Percentiles rank a stretch among this genome's conserved stretches.
These are phyloP conservation scores for Cephalopachus bancanus DNA, from an alignment of 2,797 vertebrate genomes.

Conservation along the genomic window DNA sequence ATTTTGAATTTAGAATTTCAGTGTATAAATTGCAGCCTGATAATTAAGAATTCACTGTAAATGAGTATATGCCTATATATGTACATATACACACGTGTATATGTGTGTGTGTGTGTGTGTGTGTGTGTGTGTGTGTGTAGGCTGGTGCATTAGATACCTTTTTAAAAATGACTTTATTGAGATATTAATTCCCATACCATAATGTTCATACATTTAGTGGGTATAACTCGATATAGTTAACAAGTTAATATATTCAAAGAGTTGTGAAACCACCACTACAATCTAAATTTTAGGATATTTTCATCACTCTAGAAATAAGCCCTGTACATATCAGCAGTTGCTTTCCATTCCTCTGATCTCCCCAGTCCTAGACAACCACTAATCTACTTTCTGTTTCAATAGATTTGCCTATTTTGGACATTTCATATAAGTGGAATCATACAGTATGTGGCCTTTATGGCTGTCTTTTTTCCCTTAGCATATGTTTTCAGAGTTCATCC, in stretches of 20 bases:
- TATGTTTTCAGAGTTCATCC: constrained; percentile 34
- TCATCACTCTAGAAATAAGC: not conserved
- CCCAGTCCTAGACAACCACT: not conserved
- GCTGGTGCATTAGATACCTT: not conserved
- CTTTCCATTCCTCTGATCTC: not conserved
- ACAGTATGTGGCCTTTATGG: not conserved
- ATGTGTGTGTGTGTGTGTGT: not conserved
- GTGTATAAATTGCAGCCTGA: not conserved
- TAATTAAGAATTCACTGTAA: not conserved
- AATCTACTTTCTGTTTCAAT: not conserved
- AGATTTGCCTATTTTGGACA: not conserved
- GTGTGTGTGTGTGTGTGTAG: not conserved
- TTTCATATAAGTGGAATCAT: not conserved
- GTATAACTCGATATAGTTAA: not conserved
- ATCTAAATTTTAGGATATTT: constrained; percentile 37
- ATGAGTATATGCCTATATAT: not conserved
- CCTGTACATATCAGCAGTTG: not conserved
- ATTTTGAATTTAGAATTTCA: constrained; percentile 30
- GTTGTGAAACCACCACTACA: not conserved
- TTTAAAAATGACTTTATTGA: not conserved
- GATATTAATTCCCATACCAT: not conserved
- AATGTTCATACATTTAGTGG: not conserved
- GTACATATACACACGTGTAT: not conserved
- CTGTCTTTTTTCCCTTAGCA: not conserved
- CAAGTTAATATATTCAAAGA: not conserved